Conservation (phyloP, 2,113 vertebrate species). For the Pseudopodoces humilis region DNA sequence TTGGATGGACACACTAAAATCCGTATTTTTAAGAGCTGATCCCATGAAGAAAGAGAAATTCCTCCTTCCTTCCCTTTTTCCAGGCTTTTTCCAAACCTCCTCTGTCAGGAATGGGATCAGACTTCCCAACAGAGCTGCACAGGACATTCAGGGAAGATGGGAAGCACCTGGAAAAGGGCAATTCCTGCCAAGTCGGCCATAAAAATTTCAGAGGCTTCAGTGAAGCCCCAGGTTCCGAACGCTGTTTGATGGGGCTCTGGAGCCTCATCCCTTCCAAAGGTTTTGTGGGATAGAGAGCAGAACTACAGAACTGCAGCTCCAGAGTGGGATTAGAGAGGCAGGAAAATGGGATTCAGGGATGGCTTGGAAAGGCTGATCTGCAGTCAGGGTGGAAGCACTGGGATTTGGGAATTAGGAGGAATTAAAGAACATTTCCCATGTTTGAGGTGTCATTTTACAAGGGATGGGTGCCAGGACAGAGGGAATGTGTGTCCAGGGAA, state of each 20-base stretch:
- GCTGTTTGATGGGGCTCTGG: neutral
- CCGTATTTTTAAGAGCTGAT: neutral
- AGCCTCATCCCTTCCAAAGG: neutral
- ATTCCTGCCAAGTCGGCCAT: conserved; percentile 33
- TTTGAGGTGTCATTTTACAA: neutral
- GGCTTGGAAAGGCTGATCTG: neutral
- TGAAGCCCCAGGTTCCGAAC: neutral
- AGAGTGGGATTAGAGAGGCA: neutral
- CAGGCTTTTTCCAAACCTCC: neutral
- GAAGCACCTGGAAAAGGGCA: neutral
- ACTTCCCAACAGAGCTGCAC: neutral
- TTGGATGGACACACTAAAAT: rapidly evolving
- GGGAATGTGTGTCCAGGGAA: neutral
- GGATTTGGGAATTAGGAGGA: neutral
- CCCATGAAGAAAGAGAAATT: neutral
- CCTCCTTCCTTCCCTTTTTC: neutral
- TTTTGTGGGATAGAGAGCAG: neutral
- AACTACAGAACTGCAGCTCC: neutral
- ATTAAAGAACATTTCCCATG: neutral
- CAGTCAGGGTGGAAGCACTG: neutral
- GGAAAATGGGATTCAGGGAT: neutral
- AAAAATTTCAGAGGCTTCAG: conserved; percentile 51
- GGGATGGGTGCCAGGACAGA: neutral
- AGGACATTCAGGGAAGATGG: neutral
- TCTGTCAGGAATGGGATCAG: neutral